These are phyloP conservation scores for Anniella stebbinsi DNA, from an alignment of 2,797 vertebrate species.

Conservation along the genomic window DNA sequence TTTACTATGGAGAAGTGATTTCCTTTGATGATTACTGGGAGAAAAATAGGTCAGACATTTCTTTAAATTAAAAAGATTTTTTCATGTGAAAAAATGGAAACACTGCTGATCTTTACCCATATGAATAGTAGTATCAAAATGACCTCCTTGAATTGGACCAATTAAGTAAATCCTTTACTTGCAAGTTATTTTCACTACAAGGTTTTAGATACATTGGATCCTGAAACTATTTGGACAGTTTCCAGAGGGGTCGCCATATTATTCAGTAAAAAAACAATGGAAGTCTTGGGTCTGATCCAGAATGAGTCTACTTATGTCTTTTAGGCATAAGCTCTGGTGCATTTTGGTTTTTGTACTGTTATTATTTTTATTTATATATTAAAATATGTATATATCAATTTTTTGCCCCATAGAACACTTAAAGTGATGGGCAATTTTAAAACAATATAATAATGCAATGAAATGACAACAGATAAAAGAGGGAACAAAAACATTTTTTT, in stretches of 20 bases:
- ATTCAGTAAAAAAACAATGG: not conserved
- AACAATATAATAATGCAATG: no score
- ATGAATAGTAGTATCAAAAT: not conserved
- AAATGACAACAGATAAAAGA: no score
- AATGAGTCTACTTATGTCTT: no score
- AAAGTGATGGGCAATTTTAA: no score
- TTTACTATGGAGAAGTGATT: not conserved
- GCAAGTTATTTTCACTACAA: not conserved
- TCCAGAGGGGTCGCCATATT: no score
- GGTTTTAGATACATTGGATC: not conserved
- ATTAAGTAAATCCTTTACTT: not conserved
- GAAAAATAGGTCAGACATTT: slow-evolving; percentile 1
- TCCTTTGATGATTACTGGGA: not conserved
- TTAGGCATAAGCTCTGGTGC: no score
- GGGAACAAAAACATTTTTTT: no score
- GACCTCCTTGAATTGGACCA: not conserved
- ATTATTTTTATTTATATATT: no score
- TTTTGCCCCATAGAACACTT: no score
- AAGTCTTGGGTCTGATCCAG: not conserved
- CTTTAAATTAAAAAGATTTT: not conserved
- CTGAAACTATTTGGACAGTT: not conserved
- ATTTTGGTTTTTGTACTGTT: no score
- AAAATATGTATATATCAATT: no score
- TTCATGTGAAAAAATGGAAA: not conserved
- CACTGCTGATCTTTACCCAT: not conserved